These are phyloP conservation scores for Clusia tigrina DNA, from an alignment of 2,888 invertebrate species.

Conservation along the genomic window DNA sequence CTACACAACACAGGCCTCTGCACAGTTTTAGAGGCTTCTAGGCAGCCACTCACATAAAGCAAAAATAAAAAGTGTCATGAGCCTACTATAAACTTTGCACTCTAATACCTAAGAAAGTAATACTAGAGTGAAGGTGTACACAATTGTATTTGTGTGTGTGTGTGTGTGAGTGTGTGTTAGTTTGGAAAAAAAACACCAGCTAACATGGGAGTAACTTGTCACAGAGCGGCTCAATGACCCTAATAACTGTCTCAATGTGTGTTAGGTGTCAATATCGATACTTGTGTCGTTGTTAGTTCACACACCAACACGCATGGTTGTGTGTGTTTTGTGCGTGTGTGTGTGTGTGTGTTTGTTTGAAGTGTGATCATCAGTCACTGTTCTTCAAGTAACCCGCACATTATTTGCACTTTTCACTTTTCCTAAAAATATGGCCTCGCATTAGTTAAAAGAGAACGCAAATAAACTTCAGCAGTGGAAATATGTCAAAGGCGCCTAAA, in stretches of 20 bases:
- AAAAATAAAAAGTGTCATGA: background rate
- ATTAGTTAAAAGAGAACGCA: background rate
- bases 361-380: no score
- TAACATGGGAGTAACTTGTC: constrained; percentile 44
- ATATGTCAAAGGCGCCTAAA: constrained; percentile 55
- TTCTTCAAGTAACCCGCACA: background rate
- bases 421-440: background rate
- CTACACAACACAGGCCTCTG: background rate
- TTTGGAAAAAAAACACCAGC: constrained; percentile 16
- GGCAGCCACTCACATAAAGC: background rate
- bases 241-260: constrained; percentile 56
- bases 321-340: no score
- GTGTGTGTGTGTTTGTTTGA: no score
- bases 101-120: background rate
- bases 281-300: constrained; percentile 28
- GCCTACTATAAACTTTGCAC: background rate
- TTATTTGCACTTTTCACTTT: background rate
- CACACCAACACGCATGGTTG: constrained; percentile 9
- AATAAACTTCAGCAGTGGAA: constrained; percentile 31
- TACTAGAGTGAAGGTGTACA: no score
- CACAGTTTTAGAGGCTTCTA: constrained; percentile 9
- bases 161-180: background rate
- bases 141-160: no score
- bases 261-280: constrained; percentile 56
- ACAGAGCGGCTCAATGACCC: constrained; percentile 49